A percentile compares a stretch with the other conserved stretches of the same genome.
phyloP scores from a whole-genome alignment of 2,888 invertebrate species.

The Erebia epiphron region DNA sequence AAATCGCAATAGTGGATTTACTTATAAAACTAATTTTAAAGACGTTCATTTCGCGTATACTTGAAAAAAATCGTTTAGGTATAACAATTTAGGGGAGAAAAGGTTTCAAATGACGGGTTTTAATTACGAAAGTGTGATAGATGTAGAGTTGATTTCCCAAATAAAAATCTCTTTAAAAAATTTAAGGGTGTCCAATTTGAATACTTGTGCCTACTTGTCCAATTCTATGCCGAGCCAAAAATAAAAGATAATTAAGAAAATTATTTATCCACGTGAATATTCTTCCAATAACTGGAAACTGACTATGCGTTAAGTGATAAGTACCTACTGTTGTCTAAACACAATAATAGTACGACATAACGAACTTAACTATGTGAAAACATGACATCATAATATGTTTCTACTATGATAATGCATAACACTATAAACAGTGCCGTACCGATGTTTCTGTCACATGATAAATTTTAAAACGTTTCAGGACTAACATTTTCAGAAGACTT shows the following conservation, averaged over 20 bases:
- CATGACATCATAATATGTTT: slow-evolving; percentile 23
- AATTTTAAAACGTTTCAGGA: background rate
- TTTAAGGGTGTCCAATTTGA: background rate
- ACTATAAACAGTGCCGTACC: background rate
- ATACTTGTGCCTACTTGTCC: background rate
- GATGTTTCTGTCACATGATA: background rate
- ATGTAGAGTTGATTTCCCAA: too few species aligned
- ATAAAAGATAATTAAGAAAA: background rate
- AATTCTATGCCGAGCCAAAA: background rate
- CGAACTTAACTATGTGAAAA: slow-evolving; percentile 20
- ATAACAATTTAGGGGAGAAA: too few species aligned
- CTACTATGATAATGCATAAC: slow-evolving; percentile 9
- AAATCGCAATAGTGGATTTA: too few species aligned
- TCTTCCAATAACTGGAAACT: background rate
- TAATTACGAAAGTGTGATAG: too few species aligned
- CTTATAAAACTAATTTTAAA: too few species aligned
- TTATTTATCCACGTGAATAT: background rate
- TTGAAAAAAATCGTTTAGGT: too few species aligned
- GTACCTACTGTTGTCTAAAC: slow-evolving; percentile 3
- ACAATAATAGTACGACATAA: background rate
- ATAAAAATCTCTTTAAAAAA: background rate
- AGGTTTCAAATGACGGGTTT: too few species aligned
- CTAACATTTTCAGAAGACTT: background rate
- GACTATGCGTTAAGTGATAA: background rate
- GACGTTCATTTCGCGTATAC: too few species aligned